Percentiles rank a stretch among this genome's conserved stretches.
phyloP scores from a whole-genome alignment of 92 coral and sea anemone species.

The Heliopora coerulea region DNA sequence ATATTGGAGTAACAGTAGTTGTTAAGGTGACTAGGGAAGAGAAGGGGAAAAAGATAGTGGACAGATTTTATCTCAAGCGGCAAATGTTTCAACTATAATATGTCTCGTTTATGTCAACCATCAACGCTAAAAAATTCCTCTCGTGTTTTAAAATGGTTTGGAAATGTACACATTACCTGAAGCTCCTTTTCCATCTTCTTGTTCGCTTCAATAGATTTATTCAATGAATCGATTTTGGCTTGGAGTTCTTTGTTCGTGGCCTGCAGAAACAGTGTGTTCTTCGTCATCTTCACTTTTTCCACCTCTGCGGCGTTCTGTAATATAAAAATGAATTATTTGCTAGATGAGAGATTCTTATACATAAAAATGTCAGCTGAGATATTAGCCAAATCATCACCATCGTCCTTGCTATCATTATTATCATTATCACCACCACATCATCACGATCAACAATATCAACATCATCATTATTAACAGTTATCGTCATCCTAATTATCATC shows the following conservation, averaged over 20 bases:
- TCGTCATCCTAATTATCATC: not conserved
- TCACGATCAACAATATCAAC: not conserved
- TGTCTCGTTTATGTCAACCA: too few species aligned
- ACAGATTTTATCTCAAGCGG: too few species aligned
- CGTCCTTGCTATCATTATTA: not conserved
- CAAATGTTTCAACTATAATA: too few species aligned
- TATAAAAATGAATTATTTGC: too few species aligned
- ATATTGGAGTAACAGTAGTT: too few species aligned
- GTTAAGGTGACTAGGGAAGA: too few species aligned
- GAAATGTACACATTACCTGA: conserved; percentile 60
- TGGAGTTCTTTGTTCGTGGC: conserved; percentile 70
- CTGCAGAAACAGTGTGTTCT: conserved; percentile 62
- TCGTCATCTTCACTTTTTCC: conserved; percentile 68
- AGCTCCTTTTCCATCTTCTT: conserved; percentile 77
- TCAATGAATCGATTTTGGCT: conserved; percentile 82
- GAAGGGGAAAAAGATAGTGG: too few species aligned
- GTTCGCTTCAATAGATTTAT: conserved; percentile 67
- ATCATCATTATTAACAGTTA: not conserved
- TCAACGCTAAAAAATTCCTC: too few species aligned
- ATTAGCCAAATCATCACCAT: not conserved
- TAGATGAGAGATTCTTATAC: too few species aligned
- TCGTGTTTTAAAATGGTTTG: too few species aligned
- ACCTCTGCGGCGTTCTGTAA: conserved; percentile 64
- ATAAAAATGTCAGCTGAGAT: too few species aligned
- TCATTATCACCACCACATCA: conserved; percentile 3